These are phyloP conservation scores for Limnephilus lunatus DNA, from an alignment of 2,888 invertebrate species.

Conservation along the genomic window DNA sequence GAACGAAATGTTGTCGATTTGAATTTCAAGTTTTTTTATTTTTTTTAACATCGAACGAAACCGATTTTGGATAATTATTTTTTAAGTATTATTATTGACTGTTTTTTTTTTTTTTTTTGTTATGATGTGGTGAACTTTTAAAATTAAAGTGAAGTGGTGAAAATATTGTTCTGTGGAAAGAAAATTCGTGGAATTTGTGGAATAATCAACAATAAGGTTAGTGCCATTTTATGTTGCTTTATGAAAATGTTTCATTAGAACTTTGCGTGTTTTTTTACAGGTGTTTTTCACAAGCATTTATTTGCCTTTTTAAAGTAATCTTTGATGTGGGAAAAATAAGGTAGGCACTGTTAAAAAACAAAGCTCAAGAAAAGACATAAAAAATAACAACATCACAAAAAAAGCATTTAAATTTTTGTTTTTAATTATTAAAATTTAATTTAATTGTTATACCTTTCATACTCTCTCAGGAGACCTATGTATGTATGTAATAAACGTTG, in stretches of 20 bases:
- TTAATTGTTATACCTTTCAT: too few relatives aligned
- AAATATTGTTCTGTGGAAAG: constrained; percentile 2
- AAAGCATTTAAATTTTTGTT: too few relatives aligned
- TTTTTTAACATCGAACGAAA: not conserved
- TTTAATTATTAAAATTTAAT: too few relatives aligned
- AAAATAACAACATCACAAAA: too few relatives aligned
- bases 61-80: not conserved
- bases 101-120: not conserved
- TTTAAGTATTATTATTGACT: not conserved
- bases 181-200: not conserved
- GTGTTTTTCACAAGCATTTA: too few relatives aligned
- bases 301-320: too few relatives aligned
- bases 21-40: not conserved
- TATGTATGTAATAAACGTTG: too few relatives aligned
- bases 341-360: too few relatives aligned
- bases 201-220: not conserved
- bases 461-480: too few relatives aligned
- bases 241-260: not conserved
- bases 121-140: not conserved
- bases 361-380: too few relatives aligned
- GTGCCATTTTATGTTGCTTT: not conserved
- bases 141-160: not conserved
- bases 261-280: not conserved
- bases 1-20: not conserved
- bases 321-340: too few relatives aligned